Evolutionary conservation across 2,113 vertebrate species (phyloP).

Genomic region (Zosterops borbonicus): DNA sequence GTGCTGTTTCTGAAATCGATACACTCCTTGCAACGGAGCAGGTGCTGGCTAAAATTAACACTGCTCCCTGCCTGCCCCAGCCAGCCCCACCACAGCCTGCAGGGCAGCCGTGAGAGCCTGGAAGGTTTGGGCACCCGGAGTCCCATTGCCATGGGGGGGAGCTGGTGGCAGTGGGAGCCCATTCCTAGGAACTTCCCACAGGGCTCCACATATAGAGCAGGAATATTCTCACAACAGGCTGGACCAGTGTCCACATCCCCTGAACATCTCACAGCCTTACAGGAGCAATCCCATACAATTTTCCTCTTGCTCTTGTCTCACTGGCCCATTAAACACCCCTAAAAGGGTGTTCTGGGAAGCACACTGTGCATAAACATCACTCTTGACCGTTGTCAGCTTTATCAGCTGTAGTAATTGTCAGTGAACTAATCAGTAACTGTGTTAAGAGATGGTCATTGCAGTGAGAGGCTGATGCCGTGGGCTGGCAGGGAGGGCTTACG

Average conservation of each 20-base stretch:
- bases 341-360: neutral
- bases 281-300: neutral
- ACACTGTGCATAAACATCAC: neutral
- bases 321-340: neutral
- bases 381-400: neutral
- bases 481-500: neutral
- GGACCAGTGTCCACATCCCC: neutral
- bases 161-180: neutral
- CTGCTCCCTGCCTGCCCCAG: neutral
- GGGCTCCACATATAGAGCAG: neutral
- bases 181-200: neutral
- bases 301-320: neutral
- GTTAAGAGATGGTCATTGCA: neutral
- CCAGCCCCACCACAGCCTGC: neutral
- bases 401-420: neutral
- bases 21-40: neutral
- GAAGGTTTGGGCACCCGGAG: neutral
- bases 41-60: neutral
- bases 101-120: neutral
- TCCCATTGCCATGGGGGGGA: neutral
- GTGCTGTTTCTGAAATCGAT: neutral
- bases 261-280: neutral
- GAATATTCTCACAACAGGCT: neutral
- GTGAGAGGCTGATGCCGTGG: fast-evolving
- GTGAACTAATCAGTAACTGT: neutral